Conservation (phyloP, 2,888 invertebrate species). For the Bembecia ichneumoniformis region DNA sequence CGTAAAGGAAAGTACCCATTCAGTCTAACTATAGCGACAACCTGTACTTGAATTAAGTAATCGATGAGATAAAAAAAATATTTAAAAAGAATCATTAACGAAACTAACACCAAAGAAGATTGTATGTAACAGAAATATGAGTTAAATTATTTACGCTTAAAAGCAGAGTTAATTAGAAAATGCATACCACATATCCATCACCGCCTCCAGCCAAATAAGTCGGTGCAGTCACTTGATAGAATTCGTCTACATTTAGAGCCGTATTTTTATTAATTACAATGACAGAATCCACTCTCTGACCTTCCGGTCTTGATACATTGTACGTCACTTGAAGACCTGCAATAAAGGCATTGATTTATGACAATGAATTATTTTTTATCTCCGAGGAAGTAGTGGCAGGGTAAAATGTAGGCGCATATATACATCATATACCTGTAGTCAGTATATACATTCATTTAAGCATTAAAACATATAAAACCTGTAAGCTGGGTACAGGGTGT, state of each 20-base stretch:
- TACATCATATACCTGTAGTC: too few species aligned
- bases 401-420: too few species aligned
- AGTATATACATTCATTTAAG: too few species aligned
- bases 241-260: constrained; percentile 57
- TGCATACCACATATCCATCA: constrained; percentile 73
- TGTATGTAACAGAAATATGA: too few species aligned
- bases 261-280: constrained; percentile 56
- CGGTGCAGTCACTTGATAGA: constrained; percentile 74
- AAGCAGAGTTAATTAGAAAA: constrained; percentile 1
- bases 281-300: constrained; percentile 70
- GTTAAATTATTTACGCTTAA: too few species aligned
- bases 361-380: too few species aligned
- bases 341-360: not conserved
- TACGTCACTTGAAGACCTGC: constrained; percentile 74
- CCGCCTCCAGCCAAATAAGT: constrained; percentile 77
- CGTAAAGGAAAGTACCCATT: too few species aligned
- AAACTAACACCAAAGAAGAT: not conserved
- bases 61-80: not conserved
- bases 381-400: too few species aligned
- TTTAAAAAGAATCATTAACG: not conserved
- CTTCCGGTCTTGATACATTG: constrained; percentile 71
- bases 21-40: too few species aligned
- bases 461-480: too few species aligned
- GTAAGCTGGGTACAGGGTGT: too few species aligned
- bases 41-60: not conserved